Percentiles rank a stretch among this genome's conserved stretches.
These are phyloP conservation scores for Ophion costatus DNA, from an alignment of 2,888 invertebrate species.

Conservation along the genomic window DNA sequence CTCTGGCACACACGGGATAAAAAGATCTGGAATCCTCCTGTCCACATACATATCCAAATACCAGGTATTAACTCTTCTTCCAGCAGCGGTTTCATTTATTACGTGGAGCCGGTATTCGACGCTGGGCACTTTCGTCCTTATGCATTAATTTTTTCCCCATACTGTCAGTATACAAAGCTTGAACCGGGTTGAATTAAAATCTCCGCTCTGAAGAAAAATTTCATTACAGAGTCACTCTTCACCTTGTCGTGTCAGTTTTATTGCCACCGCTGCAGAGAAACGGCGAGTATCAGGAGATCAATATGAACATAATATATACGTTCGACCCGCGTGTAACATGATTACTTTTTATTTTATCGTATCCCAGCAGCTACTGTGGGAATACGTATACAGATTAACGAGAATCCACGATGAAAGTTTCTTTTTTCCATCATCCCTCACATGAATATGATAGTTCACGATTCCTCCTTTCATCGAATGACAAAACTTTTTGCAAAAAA, in stretches of 20 bases:
- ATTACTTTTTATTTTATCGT: too few species aligned
- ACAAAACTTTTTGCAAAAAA: too few species aligned
- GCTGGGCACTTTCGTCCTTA: background rate
- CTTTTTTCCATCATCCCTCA: too few species aligned
- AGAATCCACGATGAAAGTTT: too few species aligned
- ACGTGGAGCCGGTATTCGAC: background rate
- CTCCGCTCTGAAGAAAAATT: conserved; percentile 34
- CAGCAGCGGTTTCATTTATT: background rate
- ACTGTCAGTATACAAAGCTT: background rate
- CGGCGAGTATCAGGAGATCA: conserved; percentile 42
- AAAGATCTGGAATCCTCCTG: conserved; percentile 1
- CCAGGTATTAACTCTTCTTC: conserved; percentile 4
- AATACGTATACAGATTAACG: too few species aligned
- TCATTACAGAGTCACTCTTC: conserved; percentile 5
- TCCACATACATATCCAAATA: background rate
- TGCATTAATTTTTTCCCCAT: background rate
- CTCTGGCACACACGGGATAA: background rate
- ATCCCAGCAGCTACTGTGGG: too few species aligned
- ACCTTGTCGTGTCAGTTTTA: conserved; percentile 4
- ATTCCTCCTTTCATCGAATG: too few species aligned
- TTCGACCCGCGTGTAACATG: background rate
- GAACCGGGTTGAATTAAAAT: conserved; percentile 29
- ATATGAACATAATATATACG: conserved; percentile 54
- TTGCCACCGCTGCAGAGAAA: conserved; percentile 16
- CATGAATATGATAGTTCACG: too few species aligned